Evolutionary conservation across 2,113 vertebrate species (phyloP).

Genomic region (Platysteira castanea): DNA sequence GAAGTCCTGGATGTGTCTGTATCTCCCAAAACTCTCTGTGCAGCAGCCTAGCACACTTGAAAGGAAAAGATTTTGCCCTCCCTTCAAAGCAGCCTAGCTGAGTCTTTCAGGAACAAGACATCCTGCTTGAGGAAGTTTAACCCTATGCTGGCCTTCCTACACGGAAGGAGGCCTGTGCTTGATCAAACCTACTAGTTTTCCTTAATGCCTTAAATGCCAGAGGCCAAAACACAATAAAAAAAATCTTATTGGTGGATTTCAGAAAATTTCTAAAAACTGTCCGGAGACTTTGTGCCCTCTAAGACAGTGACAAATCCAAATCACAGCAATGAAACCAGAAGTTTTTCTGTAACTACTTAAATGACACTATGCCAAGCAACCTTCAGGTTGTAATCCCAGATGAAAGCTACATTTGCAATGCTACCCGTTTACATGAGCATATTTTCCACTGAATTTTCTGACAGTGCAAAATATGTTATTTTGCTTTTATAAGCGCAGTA

Average conservation of each 20-base stretch:
- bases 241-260: neutral
- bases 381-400: neutral
- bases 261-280: neutral
- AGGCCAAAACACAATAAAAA: neutral
- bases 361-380: neutral
- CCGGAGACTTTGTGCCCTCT: neutral
- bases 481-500: constrained; percentile 12
- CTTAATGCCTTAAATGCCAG: neutral
- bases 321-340: neutral
- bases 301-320: neutral
- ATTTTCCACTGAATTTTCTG: neutral
- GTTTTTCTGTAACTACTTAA: neutral
- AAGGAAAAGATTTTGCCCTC: neutral
- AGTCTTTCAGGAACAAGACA: neutral
- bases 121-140: neutral
- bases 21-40: neutral
- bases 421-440: neutral
- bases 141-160: neutral
- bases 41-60: neutral
- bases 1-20: neutral
- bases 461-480: neutral
- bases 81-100: neutral
- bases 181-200: neutral
- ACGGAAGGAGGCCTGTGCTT: neutral
- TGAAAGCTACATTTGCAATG: neutral